Percentiles rank a stretch among this genome's conserved stretches.
phyloP scores from a whole-genome alignment of 1,140 invertebrate genomes.

The Thaumatotibia leucotreta region DNA sequence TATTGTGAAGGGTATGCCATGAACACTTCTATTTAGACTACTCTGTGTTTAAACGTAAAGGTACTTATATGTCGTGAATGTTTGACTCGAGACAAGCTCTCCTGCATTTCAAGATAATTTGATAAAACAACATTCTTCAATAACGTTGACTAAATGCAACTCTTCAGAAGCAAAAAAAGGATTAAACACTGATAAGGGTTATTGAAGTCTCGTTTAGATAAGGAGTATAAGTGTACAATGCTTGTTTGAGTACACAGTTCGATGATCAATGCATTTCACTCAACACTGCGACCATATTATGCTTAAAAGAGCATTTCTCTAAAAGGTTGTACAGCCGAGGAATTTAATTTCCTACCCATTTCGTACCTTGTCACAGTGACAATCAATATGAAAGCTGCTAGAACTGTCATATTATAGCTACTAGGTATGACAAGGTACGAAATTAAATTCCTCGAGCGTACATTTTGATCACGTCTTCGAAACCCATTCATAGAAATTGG shows the following conservation, averaged over 20 bases:
- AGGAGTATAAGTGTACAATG: neutral
- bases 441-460: no score
- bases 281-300: neutral
- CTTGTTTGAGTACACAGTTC: neutral
- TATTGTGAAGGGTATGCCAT: no score
- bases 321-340: neutral
- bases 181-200: neutral
- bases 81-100: neutral
- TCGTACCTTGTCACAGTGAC: no score
- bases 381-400: no score
- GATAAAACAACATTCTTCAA: neutral
- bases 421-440: no score
- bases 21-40: no score
- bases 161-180: neutral
- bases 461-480: no score
- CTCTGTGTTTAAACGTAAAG: neutral
- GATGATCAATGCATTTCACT: neutral
- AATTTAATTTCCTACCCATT: neutral
- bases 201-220: constrained; percentile 9
- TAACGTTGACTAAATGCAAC: neutral
- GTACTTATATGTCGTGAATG: neutral
- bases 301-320: neutral
- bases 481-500: no score
- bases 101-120: neutral
- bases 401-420: no score